Conservation (phyloP, 92 coral and sea anemone species). For the Epizoanthus fatuus region DNA sequence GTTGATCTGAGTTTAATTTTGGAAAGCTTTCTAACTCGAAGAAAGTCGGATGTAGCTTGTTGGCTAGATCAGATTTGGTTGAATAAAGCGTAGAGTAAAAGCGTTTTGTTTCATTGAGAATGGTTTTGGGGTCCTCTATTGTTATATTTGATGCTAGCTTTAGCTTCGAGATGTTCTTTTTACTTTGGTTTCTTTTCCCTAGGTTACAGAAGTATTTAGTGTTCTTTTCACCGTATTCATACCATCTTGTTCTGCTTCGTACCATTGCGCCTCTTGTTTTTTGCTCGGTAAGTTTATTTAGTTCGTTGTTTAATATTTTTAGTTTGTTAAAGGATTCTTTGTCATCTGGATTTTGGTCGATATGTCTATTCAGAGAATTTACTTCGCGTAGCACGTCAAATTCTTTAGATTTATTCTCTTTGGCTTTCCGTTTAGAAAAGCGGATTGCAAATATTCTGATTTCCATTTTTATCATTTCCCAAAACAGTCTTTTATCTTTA, state of each 20-base stretch:
- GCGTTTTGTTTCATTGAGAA: conserved; percentile 20
- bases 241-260: conserved; percentile 42
- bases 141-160: neutral
- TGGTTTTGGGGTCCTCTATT: conserved; percentile 35
- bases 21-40: conserved; percentile 1
- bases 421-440: conserved; percentile 41
- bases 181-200: conserved; percentile 41
- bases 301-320: conserved; percentile 28
- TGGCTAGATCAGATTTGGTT: neutral
- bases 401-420: conserved; percentile 13
- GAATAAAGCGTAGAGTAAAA: conserved; percentile 29
- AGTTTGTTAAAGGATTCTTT: neutral
- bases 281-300: conserved; percentile 35
- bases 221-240: conserved; percentile 43
- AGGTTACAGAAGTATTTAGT: conserved; percentile 45
- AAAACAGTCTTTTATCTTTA: conserved; percentile 8
- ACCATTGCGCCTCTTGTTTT: conserved; percentile 49
- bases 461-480: conserved; percentile 57
- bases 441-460: conserved; percentile 34
- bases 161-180: conserved; percentile 45
- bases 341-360: conserved; percentile 6
- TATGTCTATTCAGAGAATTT: conserved; percentile 14
- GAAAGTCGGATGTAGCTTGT: neutral
- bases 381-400: conserved; percentile 25
- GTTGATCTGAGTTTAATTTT: neutral